phyloP scores from a whole-genome alignment of 2,797 vertebrate species.

The Oreochromis grahami region DNA sequence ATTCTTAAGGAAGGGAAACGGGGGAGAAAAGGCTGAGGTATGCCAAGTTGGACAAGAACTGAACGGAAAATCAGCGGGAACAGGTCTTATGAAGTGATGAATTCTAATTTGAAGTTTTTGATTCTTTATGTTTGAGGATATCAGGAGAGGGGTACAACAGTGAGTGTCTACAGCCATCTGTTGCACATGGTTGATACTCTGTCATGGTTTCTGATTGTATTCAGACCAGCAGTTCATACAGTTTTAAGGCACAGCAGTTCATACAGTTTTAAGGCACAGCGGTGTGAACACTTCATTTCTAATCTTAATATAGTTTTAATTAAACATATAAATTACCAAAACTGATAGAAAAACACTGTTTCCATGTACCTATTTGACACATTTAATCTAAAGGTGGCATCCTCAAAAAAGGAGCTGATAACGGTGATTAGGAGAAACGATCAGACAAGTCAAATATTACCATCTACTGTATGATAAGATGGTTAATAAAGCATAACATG shows the following conservation, averaged over 20 bases:
- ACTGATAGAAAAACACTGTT: slow-evolving; percentile 20
- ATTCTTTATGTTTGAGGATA: background rate
- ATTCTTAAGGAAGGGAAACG: background rate
- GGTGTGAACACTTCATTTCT: background rate
- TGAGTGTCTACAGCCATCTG: background rate
- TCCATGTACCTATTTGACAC: slow-evolving; percentile 17
- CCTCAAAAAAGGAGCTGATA: background rate
- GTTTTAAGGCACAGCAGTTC: slow-evolving; percentile 15
- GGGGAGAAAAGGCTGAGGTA: background rate
- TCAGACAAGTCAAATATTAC: background rate
- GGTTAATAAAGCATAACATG: slow-evolving; percentile 18
- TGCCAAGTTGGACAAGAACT: background rate
- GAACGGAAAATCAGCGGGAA: background rate
- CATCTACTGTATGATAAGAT: background rate
- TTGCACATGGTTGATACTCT: background rate
- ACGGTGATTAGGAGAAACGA: background rate
- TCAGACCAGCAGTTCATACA: slow-evolving; percentile 4
- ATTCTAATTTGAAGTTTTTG: background rate
- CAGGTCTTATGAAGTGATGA: rapidly evolving
- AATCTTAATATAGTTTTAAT: slow-evolving; percentile 1
- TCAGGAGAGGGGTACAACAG: background rate
- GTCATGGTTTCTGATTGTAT: background rate
- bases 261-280: slow-evolving; percentile 12
- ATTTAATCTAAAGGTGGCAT: background rate
- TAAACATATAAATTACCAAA: slow-evolving; percentile 32